These are phyloP conservation scores for Brachypteracias leptosomus DNA, from an alignment of 2,113 vertebrate genomes.

Conservation along the genomic window DNA sequence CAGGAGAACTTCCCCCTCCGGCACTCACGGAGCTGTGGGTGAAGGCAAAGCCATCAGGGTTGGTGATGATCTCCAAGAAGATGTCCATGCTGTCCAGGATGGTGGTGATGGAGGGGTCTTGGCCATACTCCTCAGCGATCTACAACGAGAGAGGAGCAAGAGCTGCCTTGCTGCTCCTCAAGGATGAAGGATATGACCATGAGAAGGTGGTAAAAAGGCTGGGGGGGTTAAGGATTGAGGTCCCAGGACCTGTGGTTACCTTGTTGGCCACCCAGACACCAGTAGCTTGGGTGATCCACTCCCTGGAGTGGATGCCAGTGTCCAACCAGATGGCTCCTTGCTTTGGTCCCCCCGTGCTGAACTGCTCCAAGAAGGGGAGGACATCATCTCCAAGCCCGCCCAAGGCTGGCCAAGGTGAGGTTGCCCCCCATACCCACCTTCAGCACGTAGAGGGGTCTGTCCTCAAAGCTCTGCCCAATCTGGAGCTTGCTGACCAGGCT, in stretches of 20 bases:
- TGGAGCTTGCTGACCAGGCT: slow-evolving; percentile 83
- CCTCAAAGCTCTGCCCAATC: slow-evolving; percentile 87
- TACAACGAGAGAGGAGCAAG: not conserved
- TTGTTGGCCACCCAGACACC: slow-evolving; percentile 88
- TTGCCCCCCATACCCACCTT: slow-evolving; percentile 75
- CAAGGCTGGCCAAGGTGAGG: not conserved
- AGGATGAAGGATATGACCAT: rapidly evolving
- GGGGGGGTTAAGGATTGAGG: not conserved
- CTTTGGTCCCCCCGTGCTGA: slow-evolving; percentile 84
- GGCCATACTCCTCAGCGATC: slow-evolving; percentile 80
- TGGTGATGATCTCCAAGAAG: slow-evolving; percentile 86
- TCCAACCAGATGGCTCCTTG: slow-evolving; percentile 87
- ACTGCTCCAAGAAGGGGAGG: slow-evolving; percentile 61
- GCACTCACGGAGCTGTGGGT: slow-evolving; percentile 81
- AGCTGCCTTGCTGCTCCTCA: rapidly evolving
- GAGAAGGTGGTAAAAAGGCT: too few relatives aligned
- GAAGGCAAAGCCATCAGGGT: slow-evolving; percentile 86
- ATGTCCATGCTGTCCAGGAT: slow-evolving; percentile 86
- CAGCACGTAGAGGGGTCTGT: slow-evolving; percentile 82
- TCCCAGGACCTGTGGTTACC: slow-evolving; percentile 54
- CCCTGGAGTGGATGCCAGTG: slow-evolving; percentile 89
- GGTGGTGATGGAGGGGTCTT: slow-evolving; percentile 70
- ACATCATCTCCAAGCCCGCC: not conserved
- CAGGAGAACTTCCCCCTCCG: not conserved
- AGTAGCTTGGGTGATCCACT: slow-evolving; percentile 91